Evolutionary conservation across 2,888 invertebrate genomes (phyloP).

Genomic region (Rotaria magnacalcarata): DNA sequence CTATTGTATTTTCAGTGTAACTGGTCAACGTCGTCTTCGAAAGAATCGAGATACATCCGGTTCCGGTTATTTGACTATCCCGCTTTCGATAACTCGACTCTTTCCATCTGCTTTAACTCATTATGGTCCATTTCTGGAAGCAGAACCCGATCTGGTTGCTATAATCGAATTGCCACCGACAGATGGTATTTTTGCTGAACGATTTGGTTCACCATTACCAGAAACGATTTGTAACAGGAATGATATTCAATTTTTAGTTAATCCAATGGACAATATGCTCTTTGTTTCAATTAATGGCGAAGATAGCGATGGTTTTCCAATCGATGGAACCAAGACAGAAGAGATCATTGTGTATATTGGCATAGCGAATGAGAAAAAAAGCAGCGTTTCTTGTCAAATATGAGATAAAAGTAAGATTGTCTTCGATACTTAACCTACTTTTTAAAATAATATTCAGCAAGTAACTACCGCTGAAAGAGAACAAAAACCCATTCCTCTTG

Average conservation of each 20-base stretch:
- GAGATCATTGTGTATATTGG: not conserved
- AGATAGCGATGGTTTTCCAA: not conserved
- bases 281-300: not conserved
- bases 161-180: not conserved
- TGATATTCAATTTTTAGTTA: not conserved
- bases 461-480: too few relatives aligned
- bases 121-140: not conserved
- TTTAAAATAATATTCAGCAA: too few relatives aligned
- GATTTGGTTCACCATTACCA: not conserved
- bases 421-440: too few relatives aligned
- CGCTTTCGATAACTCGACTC: not conserved
- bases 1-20: not conserved
- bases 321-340: not conserved
- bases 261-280: not conserved
- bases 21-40: not conserved
- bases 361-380: not conserved
- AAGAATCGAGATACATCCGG: conserved; percentile 10
- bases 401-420: not conserved
- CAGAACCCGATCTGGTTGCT: not conserved
- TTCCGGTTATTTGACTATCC: conserved; percentile 10
- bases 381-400: not conserved
- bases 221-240: not conserved
- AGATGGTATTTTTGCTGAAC: not conserved
- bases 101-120: not conserved
- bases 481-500: too few relatives aligned